These are phyloP conservation scores for Nematolebias whitei DNA, from an alignment of 2,113 vertebrate species.

Conservation along the genomic window DNA sequence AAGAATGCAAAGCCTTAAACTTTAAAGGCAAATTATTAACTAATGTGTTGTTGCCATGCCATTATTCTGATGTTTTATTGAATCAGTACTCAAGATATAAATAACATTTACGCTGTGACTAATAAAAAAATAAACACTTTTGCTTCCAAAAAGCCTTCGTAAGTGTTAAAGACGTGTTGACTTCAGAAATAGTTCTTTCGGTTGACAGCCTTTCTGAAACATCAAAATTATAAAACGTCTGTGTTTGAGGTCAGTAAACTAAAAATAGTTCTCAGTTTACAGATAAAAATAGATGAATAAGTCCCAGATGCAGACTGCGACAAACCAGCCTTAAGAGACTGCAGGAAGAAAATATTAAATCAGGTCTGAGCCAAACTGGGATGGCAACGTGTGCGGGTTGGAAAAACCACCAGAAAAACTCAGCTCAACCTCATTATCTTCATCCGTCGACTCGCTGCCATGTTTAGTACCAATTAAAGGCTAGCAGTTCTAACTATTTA, in stretches of 20 bases:
- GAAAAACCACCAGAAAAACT: not conserved
- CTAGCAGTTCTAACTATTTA: not conserved
- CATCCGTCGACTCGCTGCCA: not conserved
- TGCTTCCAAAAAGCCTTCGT: not conserved
- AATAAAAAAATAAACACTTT: not conserved
- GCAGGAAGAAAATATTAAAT: constrained; percentile 3
- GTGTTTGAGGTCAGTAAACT: constrained; percentile 17
- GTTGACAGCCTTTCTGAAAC: not conserved
- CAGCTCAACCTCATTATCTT: not conserved
- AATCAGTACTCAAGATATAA: no score
- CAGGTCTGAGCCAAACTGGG: not conserved
- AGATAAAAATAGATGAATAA: constrained; percentile 44
- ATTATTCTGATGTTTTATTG: no score
- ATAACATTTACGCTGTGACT: no score
- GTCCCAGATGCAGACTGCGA: constrained; percentile 8
- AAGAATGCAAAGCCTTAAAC: no score
- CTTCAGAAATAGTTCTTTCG: not conserved
- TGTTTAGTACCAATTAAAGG: not conserved
- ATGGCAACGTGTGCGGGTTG: not conserved
- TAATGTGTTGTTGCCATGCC: no score
- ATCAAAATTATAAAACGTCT: not conserved
- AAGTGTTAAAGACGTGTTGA: not conserved
- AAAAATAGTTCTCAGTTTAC: constrained; percentile 35
- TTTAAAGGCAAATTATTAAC: no score
- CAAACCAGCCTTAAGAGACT: not conserved